Conservation (phyloP, 2,797 vertebrate genomes). For the Anolis apletophallus region DNA sequence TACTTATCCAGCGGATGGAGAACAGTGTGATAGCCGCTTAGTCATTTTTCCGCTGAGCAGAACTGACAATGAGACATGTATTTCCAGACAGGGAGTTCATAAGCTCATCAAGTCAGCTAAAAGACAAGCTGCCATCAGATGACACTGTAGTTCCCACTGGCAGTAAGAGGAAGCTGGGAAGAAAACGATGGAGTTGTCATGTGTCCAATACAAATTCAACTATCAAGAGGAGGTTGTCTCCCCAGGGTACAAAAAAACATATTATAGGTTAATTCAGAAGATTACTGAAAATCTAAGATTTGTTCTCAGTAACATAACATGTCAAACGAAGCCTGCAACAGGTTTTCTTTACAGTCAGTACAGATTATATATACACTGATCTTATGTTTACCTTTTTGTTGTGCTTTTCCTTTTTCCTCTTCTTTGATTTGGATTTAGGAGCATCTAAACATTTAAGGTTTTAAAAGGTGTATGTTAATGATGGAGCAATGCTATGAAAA, state of each 20-base stretch:
- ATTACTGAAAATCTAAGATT: neutral
- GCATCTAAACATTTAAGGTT: conserved; percentile 63
- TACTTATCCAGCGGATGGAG: neutral
- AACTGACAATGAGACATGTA: neutral
- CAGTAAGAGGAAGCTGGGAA: neutral
- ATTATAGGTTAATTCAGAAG: neutral
- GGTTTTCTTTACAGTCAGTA: neutral
- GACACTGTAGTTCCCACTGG: neutral
- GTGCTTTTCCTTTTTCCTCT: conserved; percentile 88
- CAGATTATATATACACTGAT: neutral
- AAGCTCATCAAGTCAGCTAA: conserved; percentile 4
- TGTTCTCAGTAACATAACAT: neutral
- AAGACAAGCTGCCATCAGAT: conserved; percentile 5
- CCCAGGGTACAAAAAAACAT: neutral
- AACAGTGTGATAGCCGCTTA: neutral
- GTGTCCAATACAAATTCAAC: neutral
- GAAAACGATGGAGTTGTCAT: too few relatives aligned
- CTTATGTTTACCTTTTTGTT: conserved; percentile 84
- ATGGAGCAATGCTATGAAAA: neutral
- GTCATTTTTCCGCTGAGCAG: neutral
- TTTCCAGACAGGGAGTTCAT: neutral
- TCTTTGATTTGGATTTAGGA: conserved; percentile 88
- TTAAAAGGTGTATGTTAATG: neutral
- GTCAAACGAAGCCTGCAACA: neutral
- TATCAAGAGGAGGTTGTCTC: conserved; percentile 14